Evolutionary conservation across 1,140 invertebrate species (phyloP), one percentile per base, ranked within the genome.

Genomic region (Drosophila orosa): DNA sequence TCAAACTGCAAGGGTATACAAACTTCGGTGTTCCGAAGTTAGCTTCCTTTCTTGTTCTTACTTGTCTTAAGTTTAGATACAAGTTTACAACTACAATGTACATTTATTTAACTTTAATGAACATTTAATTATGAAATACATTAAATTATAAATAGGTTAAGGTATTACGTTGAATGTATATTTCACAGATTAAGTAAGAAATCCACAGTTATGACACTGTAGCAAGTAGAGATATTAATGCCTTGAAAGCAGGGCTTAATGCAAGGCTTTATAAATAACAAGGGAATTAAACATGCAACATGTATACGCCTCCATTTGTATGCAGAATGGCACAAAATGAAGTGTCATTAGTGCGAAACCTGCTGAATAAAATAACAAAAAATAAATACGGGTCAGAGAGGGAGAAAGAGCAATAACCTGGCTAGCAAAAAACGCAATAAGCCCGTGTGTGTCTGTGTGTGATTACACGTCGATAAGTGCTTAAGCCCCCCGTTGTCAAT

Each of bases 401-500:
- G 42, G 57, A 48, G 19, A 60, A 13, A 48, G 29, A 6, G n/a
- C 56, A 45, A 45, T 8, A 25, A 4, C n/a, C 9, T 5, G 12
- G 22, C 60, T 57, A 29, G 25, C n/a, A 17, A 63, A 57, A 31
- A 33, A 29, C 12, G 6, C 60, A 57, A 63, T 63, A 63, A 33
- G 31, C 15, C 22, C 33, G 24, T 13, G 40, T 48, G 63, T 48
- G 31, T 10, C 22, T 25, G 24, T 13, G 40, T 48, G 63, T 48
- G 42, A 67, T 67, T 67, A 63, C 59, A 50, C 44, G 17, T 33
- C 35, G 65, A 47, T 42, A 40, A 50, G 29, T 19, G 60, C 44
- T 65, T 52, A 68, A 65, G 25, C 60, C 44, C 44, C 47, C 7
- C 17, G 12, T 9, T 40, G 44, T 62, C 57, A 31, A 35, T 60